A percentile compares a stretch with the other conserved stretches of the same genome.
These are phyloP conservation scores for Coryphaenoides rupestris DNA, from an alignment of 2,113 vertebrate species.

Conservation along the genomic window DNA sequence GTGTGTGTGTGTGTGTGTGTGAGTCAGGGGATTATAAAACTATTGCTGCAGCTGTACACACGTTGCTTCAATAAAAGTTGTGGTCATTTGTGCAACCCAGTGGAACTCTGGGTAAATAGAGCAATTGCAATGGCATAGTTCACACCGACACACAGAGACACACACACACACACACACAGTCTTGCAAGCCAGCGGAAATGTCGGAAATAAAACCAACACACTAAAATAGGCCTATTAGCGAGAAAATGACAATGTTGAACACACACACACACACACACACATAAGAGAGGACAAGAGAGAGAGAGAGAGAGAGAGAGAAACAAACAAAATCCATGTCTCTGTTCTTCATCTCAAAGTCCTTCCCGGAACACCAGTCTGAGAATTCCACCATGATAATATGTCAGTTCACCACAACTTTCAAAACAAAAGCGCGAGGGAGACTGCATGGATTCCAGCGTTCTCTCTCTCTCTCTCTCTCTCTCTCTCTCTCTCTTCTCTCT, in stretches of 20 bases:
- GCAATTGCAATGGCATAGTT: slow-evolving; percentile 47
- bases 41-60: slow-evolving; percentile 63
- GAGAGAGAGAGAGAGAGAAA: background rate
- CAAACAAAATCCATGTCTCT: slow-evolving; percentile 15
- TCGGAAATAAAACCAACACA: too few relatives aligned
- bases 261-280: slow-evolving; percentile 6
- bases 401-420: slow-evolving; percentile 57
- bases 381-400: slow-evolving; percentile 48
- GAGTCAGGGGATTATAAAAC: slow-evolving; percentile 40
- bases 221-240: too few relatives aligned
- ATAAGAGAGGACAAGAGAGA: background rate
- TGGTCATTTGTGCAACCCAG: slow-evolving; percentile 66
- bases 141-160: slow-evolving; percentile 33
- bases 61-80: slow-evolving; percentile 68
- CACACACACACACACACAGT: slow-evolving; percentile 15
- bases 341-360: slow-evolving; percentile 39
- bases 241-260: too few relatives aligned
- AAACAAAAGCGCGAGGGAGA: slow-evolving; percentile 64
- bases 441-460: slow-evolving; percentile 50
- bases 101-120: slow-evolving; percentile 67
- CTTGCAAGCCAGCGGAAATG: too few relatives aligned
- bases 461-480: slow-evolving; percentile 11
- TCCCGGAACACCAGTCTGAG: slow-evolving; percentile 56
- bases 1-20: slow-evolving; percentile 33
- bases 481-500: slow-evolving; percentile 46